Evolutionary conservation across 2,888 invertebrate genomes (phyloP).

Genomic region (Campoplex capitator): DNA sequence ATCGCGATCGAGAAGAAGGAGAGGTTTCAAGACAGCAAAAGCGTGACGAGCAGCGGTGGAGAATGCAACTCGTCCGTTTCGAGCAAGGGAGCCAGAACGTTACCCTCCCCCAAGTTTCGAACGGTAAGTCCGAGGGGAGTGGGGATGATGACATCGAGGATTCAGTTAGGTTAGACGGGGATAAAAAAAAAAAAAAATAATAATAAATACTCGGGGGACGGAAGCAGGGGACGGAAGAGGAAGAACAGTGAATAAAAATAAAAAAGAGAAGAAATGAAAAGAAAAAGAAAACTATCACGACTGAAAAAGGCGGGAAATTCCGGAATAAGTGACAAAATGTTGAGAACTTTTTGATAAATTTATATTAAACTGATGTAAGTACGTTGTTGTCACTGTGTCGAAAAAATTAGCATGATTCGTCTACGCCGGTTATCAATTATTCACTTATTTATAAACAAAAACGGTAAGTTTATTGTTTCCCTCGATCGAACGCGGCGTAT

Average conservation of each 20-base stretch:
- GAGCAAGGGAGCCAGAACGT: conserved; percentile 72
- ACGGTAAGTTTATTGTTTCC: too few relatives aligned
- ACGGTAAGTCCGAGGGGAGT: conserved; percentile 73
- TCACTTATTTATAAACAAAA: too few relatives aligned
- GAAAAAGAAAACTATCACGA: background rate
- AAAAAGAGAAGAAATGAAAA: background rate
- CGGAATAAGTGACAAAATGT: too few relatives aligned
- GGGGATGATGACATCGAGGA: conserved; percentile 2
- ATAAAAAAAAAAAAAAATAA: too few relatives aligned
- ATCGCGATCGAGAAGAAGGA: conserved; percentile 82
- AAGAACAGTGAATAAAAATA: background rate
- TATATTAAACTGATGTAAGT: too few relatives aligned
- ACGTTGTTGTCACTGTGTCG: too few relatives aligned
- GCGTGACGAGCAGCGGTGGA: conserved; percentile 79
- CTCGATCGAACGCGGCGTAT: too few relatives aligned
- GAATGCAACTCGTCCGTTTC: conserved; percentile 79
- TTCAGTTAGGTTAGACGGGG: background rate
- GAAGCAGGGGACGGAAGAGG: background rate
- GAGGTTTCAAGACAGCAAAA: conserved; percentile 83
- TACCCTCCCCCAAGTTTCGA: conserved; percentile 72
- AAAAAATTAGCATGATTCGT: too few relatives aligned
- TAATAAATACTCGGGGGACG: background rate
- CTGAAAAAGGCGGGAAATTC: conserved; percentile 25
- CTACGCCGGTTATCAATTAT: too few relatives aligned
- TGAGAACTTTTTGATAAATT: too few relatives aligned